Conservation (phyloP, 2,797 vertebrate genomes). For the Poeciliopsis presidionis region DNA sequence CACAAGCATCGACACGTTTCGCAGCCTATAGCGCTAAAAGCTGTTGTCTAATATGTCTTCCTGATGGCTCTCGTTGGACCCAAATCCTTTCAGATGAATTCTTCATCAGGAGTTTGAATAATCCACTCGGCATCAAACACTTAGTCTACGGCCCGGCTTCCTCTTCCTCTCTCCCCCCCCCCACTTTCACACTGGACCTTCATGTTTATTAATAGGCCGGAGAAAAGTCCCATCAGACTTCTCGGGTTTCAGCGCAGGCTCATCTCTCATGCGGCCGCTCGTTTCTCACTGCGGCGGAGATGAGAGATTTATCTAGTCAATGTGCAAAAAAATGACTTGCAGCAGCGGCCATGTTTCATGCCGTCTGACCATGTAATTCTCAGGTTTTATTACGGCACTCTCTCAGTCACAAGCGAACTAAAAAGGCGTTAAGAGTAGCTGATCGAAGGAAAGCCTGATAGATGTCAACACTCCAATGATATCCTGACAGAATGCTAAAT, state of each 20-base stretch:
- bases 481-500: background rate
- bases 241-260: constrained; percentile 2
- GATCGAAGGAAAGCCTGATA: background rate
- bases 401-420: background rate
- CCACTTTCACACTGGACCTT: constrained; percentile 20
- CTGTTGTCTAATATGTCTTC: constrained; percentile 35
- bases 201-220: constrained; percentile 40
- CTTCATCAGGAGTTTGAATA: constrained; percentile 58
- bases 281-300: constrained; percentile 9
- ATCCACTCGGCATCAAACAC: constrained; percentile 44
- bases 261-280: background rate
- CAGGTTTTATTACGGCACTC: background rate
- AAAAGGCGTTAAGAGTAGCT: background rate
- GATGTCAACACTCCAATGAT: background rate
- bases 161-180: background rate
- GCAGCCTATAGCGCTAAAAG: constrained; percentile 29
- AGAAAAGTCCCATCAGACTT: constrained; percentile 13
- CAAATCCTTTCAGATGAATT: constrained; percentile 51
- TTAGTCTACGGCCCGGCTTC: constrained; percentile 13
- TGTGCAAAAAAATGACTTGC: background rate
- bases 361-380: background rate
- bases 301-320: constrained; percentile 18
- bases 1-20: constrained; percentile 29
- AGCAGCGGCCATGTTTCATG: background rate
- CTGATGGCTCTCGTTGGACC: constrained; percentile 29